Percentiles rank a stretch among this genome's conserved stretches.
Evolutionary conservation across 2,888 invertebrate genomes (phyloP).

Genomic region (Hypselothyrea guttata): DNA sequence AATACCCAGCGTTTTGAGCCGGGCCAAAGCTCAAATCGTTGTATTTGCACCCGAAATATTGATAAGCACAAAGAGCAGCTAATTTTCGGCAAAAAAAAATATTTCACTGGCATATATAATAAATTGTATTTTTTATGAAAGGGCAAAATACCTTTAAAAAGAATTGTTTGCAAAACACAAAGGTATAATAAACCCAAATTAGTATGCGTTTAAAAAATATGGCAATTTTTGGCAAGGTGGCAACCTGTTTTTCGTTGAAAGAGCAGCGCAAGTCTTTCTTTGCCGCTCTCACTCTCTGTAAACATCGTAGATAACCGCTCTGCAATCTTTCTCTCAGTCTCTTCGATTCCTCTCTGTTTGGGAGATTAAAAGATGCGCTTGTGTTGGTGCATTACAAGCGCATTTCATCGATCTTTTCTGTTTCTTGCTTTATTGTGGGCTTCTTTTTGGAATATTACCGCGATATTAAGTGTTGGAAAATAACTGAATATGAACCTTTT

Average conservation of each 20-base stretch:
- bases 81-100: neutral
- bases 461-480: no score
- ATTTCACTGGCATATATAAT: neutral
- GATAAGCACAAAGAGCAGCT: slow-evolving; percentile 41
- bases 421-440: no score
- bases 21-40: slow-evolving; percentile 37
- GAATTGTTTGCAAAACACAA: no score
- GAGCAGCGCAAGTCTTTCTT: slow-evolving; percentile 29
- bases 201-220: neutral
- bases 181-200: neutral
- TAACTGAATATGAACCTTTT: no score
- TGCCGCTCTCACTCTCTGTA: slow-evolving; percentile 12
- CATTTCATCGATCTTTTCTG: no score
- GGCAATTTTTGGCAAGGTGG: slow-evolving; percentile 28
- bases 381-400: no score
- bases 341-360: neutral
- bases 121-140: no score
- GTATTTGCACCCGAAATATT: slow-evolving; percentile 15
- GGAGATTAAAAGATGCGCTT: no score
- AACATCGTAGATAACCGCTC: no score
- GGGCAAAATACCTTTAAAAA: no score
- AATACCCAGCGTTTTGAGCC: slow-evolving; percentile 32
- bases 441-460: no score
- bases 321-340: no score
- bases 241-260: slow-evolving; percentile 32